phyloP scores from a whole-genome alignment of 2,113 vertebrate genomes.

The Tichodroma muraria region DNA sequence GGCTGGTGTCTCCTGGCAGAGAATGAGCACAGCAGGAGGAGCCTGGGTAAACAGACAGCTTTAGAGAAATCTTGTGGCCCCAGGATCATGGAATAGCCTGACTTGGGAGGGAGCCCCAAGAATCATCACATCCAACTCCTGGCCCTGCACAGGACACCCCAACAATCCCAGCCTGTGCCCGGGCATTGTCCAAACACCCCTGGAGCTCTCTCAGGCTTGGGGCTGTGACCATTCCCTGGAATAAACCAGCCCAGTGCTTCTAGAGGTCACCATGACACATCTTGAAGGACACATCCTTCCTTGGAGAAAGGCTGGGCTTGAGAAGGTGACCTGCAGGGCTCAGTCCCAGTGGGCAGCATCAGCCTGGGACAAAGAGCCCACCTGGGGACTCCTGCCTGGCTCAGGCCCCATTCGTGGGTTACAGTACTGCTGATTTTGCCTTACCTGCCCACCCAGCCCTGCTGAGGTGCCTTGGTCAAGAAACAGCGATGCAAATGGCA shows the following conservation, averaged over 20 bases:
- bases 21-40: not conserved
- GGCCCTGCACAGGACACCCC: not conserved
- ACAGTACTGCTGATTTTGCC: not conserved
- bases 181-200: not conserved
- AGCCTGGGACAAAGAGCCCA: no score
- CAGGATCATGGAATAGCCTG: no score
- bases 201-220: not conserved
- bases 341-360: not conserved
- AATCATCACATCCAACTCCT: not conserved
- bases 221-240: no score
- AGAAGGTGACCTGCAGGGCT: not conserved
- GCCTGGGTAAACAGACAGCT: accelerated
- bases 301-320: not conserved
- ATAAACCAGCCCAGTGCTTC: not conserved
- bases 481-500: accelerated
- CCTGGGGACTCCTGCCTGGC: no score
- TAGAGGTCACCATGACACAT: not conserved
- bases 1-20: not conserved
- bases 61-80: not conserved
- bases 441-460: not conserved
- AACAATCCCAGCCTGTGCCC: not conserved
- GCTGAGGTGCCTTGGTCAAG: not conserved
- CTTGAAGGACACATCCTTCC: not conserved
- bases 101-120: not conserved
- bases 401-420: not conserved